Conservation (phyloP, 2,888 invertebrate genomes). For the Pterostichus madidus region DNA sequence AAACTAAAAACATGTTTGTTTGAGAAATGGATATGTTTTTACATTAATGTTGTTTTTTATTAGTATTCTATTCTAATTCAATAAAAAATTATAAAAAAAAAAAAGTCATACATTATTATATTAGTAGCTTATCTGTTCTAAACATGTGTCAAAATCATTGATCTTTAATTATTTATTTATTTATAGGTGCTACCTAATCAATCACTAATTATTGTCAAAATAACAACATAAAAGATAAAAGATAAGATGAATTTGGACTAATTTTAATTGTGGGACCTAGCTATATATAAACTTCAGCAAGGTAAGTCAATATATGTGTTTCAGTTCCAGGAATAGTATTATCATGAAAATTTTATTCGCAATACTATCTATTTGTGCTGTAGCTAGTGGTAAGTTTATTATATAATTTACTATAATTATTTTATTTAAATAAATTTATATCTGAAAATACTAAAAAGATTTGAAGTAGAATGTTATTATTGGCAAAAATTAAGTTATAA, state of each 20-base stretch:
- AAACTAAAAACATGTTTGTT: too few species aligned
- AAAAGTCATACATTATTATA: too few species aligned
- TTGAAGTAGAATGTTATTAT: too few species aligned
- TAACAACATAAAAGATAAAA: background rate
- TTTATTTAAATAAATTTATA: too few species aligned
- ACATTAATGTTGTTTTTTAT: too few species aligned
- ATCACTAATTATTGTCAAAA: background rate
- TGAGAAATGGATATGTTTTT: too few species aligned
- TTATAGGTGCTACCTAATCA: background rate
- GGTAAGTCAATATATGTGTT: background rate
- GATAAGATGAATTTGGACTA: background rate
- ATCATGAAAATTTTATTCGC: background rate
- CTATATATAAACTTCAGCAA: background rate
- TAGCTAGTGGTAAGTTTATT: background rate
- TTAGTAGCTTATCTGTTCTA: background rate
- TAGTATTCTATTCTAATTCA: too few species aligned
- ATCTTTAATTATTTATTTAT: background rate
- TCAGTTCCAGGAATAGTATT: background rate
- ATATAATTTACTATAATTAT: too few species aligned
- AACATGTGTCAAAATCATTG: slow-evolving; percentile 9
- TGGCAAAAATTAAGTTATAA: too few species aligned
- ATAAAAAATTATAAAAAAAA: too few species aligned
- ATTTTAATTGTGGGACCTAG: background rate
- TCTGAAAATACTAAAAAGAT: too few species aligned
- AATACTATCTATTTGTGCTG: background rate